Base-by-base conservation (phyloP, 2,113 vertebrate species). In the Crypturellus undulatus region DNA sequence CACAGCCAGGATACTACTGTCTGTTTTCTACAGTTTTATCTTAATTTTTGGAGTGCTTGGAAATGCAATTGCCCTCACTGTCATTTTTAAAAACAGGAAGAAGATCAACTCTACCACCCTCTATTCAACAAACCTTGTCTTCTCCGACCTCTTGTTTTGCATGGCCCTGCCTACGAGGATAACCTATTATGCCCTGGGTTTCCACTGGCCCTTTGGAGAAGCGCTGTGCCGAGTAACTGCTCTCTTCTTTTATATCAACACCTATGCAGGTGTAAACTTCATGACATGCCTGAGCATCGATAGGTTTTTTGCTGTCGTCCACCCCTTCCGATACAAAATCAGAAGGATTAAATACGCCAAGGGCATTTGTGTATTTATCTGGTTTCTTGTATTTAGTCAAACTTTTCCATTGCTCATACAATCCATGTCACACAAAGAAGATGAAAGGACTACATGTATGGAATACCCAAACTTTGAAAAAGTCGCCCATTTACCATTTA, bases 81-180 rank as follows among this genome's bases (percentile, higher is more conserved):
- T 99, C 91, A 99, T 99, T 78, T 95, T 98, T 28, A 98, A 98
- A 89, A 99, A 99, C 94, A 91, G 98, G 63, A 99, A 98, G 95
- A 99, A 99, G 96, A 99, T 99, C 5, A 99, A 99, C 97, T 99
- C 99, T 59, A 99, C 99, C 30, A 99, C 99, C 7, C 97, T 99
- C 42, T 99, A 99, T 43, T 99, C 99, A 20, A 99, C 98, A 73
- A 99, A 99, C 36, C 96, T 99, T 6, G 99, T 99, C 69, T 88
- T 99, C n/a, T 99, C 99, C 0, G 99, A 99, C 49, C 99, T 99
- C 93, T 98, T 99, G 49, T 99, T 99, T 93, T 98, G 98, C 5
- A 96, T 98, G 0, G 98, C 98, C 24, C 91, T 99, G 87, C 99
- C 99, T 2, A 85, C 98, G 3, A 97, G 99, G 96, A 98, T 99